These are phyloP conservation scores for Tetheella fluctuosa DNA, from an alignment of 2,888 invertebrate genomes.

Conservation along the genomic window DNA sequence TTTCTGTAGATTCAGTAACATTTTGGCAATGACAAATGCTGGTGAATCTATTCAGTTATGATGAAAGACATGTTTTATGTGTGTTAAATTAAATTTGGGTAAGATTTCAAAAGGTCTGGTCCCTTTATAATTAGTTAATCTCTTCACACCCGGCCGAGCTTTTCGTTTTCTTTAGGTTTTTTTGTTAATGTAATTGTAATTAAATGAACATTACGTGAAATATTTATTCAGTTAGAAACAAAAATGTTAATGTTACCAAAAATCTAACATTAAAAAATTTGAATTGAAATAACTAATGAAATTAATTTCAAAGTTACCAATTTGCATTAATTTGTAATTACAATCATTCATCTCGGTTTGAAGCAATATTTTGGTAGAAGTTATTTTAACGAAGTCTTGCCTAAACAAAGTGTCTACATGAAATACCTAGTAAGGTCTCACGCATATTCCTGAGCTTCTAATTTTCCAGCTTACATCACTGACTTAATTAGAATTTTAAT, in stretches of 20 bases:
- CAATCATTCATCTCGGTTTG: not conserved
- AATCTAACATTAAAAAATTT: too few relatives aligned
- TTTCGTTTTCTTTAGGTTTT: not conserved
- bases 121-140: conserved; percentile 46
- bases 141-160: conserved; percentile 27
- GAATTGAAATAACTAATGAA: too few relatives aligned
- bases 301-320: too few relatives aligned
- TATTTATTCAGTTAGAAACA: not conserved
- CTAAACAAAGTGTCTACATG: not conserved
- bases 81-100: conserved; percentile 32
- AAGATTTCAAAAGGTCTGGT: conserved; percentile 38
- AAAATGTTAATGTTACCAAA: too few relatives aligned
- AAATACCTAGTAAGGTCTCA: not conserved
- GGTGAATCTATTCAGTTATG: conserved; percentile 30
- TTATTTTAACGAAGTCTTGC: not conserved
- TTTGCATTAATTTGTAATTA: not conserved
- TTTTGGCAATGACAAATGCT: too few relatives aligned
- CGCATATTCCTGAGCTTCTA: conserved; percentile 12
- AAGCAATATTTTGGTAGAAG: not conserved
- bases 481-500: conserved; percentile 35
- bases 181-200: not conserved
- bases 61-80: conserved; percentile 25
- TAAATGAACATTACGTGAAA: not conserved
- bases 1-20: too few relatives aligned
- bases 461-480: conserved; percentile 26